A percentile compares a stretch with the other conserved stretches of the same genome.
Evolutionary conservation across 92 coral and sea anemone species (phyloP).

Genomic region (Heliopora coerulea): DNA sequence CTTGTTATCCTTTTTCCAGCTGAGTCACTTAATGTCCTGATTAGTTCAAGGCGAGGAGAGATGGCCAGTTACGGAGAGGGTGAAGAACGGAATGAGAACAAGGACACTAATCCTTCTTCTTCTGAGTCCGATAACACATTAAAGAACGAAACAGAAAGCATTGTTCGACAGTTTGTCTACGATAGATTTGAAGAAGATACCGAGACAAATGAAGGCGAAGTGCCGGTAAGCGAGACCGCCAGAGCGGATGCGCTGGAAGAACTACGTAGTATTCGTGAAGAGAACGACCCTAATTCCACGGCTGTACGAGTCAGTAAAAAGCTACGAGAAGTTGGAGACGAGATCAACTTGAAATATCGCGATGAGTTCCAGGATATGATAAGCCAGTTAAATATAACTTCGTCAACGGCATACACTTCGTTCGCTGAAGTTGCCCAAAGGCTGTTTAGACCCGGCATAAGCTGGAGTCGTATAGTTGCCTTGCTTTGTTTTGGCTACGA

Average conservation of each 20-base stretch:
- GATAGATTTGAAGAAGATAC: slow-evolving; percentile 82
- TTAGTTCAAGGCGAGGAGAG: not conserved
- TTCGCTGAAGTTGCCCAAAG: slow-evolving; percentile 93
- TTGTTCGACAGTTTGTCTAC: slow-evolving; percentile 86
- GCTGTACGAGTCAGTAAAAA: slow-evolving; percentile 82
- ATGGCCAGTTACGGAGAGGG: slow-evolving; percentile 40
- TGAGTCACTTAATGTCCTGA: no score
- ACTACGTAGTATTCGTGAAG: slow-evolving; percentile 82
- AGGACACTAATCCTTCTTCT: not conserved
- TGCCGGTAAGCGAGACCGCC: slow-evolving; percentile 60
- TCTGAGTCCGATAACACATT: slow-evolving; percentile 23
- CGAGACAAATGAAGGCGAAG: slow-evolving; percentile 67
- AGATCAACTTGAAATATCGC: slow-evolving; percentile 84
- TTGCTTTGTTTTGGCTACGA: slow-evolving; percentile 95
- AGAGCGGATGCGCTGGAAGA: slow-evolving; percentile 99
- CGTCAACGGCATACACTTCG: slow-evolving; percentile 90
- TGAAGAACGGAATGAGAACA: not conserved
- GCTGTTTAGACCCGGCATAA: slow-evolving; percentile 86
- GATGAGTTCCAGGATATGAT: slow-evolving; percentile 98
- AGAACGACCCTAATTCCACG: slow-evolving; percentile 55
- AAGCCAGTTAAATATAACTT: slow-evolving; percentile 74
- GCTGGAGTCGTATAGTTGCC: slow-evolving; percentile 92
- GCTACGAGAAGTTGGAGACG: slow-evolving; percentile 95
- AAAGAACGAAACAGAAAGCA: slow-evolving; percentile 76
- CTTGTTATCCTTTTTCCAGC: not conserved